Evolutionary conservation across 1,140 invertebrate species (phyloP).

Genomic region (Lasioglossum baleicum): DNA sequence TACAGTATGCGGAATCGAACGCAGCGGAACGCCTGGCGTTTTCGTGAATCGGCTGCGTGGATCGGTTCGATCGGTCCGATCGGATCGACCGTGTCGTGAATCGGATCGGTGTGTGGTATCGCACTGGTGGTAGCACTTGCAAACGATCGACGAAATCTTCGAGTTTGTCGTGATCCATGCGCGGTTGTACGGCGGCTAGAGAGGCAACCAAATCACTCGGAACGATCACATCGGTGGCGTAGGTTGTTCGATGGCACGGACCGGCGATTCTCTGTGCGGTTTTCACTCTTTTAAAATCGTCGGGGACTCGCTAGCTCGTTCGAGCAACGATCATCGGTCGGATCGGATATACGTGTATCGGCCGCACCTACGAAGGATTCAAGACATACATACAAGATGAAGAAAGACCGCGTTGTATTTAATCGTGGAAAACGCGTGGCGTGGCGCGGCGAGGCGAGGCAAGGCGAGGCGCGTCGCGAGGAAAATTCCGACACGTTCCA

Average conservation of each 20-base stretch:
- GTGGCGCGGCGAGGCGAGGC: neutral
- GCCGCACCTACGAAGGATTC: constrained; percentile 41
- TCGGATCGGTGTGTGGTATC: neutral
- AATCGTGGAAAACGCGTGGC: neutral
- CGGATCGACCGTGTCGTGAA: neutral
- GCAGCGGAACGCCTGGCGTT: neutral
- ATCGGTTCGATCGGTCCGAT: too few relatives aligned
- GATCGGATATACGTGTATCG: neutral
- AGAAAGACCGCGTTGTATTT: neutral
- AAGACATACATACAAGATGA: neutral
- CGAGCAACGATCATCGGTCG: neutral
- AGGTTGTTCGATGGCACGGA: neutral
- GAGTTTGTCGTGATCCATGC: constrained; percentile 1
- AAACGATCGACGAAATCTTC: neutral
- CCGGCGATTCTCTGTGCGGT: neutral
- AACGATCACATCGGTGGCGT: neutral
- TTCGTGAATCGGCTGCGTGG: neutral
- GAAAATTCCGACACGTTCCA: neutral
- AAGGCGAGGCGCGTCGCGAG: constrained; percentile 24
- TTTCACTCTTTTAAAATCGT: constrained; percentile 4
- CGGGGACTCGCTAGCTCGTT: neutral
- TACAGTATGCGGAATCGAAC: neutral
- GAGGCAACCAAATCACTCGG: neutral
- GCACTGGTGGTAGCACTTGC: constrained; percentile 25
- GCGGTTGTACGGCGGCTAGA: neutral